Conservation (phyloP, 1,140 invertebrate species). For the Mesaphorura yosii region DNA sequence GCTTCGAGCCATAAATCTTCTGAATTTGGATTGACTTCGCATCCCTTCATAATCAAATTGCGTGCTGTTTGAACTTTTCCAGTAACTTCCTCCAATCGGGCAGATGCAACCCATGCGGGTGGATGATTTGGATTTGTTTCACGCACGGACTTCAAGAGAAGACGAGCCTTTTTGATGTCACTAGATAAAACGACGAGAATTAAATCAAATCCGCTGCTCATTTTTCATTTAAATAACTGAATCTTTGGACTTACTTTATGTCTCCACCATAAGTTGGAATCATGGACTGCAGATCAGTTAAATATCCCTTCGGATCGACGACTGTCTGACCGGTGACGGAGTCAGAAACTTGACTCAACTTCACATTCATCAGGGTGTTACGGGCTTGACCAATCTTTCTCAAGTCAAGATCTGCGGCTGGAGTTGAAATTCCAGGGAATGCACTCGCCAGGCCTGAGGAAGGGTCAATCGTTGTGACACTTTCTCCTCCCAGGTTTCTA, state of each 20-base stretch:
- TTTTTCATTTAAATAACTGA: neutral
- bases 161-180: slow-evolving; percentile 94
- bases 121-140: slow-evolving; percentile 99
- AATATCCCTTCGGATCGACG: slow-evolving; percentile 97
- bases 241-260: slow-evolving; percentile 57
- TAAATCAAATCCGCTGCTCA: neutral
- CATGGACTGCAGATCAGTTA: slow-evolving; percentile 98
- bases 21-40: slow-evolving; percentile 87
- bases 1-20: slow-evolving; percentile 98
- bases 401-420: slow-evolving; percentile 87
- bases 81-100: slow-evolving; percentile 95
- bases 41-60: slow-evolving; percentile 95
- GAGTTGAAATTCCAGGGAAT: slow-evolving; percentile 58
- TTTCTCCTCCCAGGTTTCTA: slow-evolving; percentile 74
- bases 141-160: slow-evolving; percentile 91
- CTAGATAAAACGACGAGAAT: slow-evolving; percentile 35
- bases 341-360: slow-evolving; percentile 95
- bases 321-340: slow-evolving; percentile 98
- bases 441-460: slow-evolving; percentile 70
- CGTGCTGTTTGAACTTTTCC: slow-evolving; percentile 95
- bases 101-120: slow-evolving; percentile 98
- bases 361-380: slow-evolving; percentile 99
- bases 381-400: slow-evolving; percentile 97
- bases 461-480: slow-evolving; percentile 68
- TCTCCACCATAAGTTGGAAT: slow-evolving; percentile 96